phyloP scores from a whole-genome alignment of 2,113 vertebrate species.

The Labrus mixtus region DNA sequence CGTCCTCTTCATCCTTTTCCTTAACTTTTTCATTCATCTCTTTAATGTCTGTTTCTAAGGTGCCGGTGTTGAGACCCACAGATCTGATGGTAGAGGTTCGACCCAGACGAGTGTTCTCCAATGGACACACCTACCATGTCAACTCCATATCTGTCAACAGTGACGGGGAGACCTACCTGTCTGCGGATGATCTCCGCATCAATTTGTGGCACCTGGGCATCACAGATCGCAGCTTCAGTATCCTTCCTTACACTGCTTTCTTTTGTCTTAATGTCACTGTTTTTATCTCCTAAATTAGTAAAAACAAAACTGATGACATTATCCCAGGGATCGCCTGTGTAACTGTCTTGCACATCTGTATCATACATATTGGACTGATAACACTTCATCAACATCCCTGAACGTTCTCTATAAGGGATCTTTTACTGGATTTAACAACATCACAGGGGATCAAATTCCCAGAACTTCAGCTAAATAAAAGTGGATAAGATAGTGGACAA shows the following conservation, averaged over 20 bases:
- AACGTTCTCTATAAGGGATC: too few relatives aligned
- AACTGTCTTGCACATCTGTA: too few relatives aligned
- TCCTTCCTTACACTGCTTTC: conserved; percentile 79
- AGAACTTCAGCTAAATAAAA: background rate
- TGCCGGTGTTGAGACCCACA: conserved; percentile 91
- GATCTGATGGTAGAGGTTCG: conserved; percentile 97
- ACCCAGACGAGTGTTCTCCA: conserved; percentile 91
- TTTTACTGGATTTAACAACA: too few relatives aligned
- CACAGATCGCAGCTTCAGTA: conserved; percentile 97
- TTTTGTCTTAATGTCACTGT: background rate
- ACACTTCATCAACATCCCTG: too few relatives aligned
- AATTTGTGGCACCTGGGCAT: conserved; percentile 97
- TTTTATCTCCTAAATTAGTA: too few relatives aligned
- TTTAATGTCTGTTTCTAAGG: conserved; percentile 72
- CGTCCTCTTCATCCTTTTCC: background rate
- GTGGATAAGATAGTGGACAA: too few relatives aligned
- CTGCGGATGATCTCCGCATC: conserved; percentile 95
- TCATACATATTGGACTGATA: too few relatives aligned
- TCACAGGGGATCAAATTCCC: background rate
- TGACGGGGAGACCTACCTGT: conserved; percentile 93
- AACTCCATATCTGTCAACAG: conserved; percentile 98
- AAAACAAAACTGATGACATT: too few relatives aligned
- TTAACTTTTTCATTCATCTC: background rate
- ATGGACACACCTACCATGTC: conserved; percentile 94
- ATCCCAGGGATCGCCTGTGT: too few relatives aligned